Evolutionary conservation across 2,888 invertebrate species (phyloP), one percentile per base, ranked within the genome.

Genomic region (Mimas tiliae): DNA sequence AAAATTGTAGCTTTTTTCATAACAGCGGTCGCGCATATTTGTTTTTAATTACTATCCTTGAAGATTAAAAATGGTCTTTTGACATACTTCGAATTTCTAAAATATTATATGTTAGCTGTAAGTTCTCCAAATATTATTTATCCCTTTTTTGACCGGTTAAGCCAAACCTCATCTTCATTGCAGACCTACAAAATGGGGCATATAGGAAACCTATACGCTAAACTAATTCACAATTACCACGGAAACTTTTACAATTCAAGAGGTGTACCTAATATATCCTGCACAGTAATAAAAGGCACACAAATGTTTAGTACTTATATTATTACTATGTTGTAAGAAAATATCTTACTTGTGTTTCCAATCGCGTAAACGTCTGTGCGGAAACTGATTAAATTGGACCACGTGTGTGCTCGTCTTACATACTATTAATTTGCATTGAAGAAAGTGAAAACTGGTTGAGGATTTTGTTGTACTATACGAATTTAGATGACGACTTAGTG

Each of bases 351-450:
- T 58, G 4, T 16, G 58, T 42, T 58, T 58, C 58, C 16, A 58
- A 58, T 58, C 58, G 58, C 58, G 58, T 58, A 45, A 7, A 45
- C 11, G 8, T 38, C 6, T 38, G 58, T 19, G 58, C 58, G 42
- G 58, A 58, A 58, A 58, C 58, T 58, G 42, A 38, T 58, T 58
- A 19, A 58, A 58, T 58, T 58, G 19, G 58, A 58, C n/a, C 42
- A 42, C 38, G 38, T 19, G 16, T 9, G 16, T 19, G n/a, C 55
- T 19, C 58, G 38, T 11, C 12, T 42, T 58, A 58, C 58, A 58
- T 58, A 53, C 16, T 2, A 42, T 58, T 58, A 38, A 58, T 58
- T 58, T 58, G 58, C 58, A 58, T 58, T 1, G 58, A 58, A 42
- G 58, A 58, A 58, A 58, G 55, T 42, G 58, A 58, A 34, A 53